A percentile compares a stretch with the other conserved stretches of the same genome.
phyloP scores from a whole-genome alignment of 2,797 vertebrate genomes.

The Melanotaenia trifasciata region DNA sequence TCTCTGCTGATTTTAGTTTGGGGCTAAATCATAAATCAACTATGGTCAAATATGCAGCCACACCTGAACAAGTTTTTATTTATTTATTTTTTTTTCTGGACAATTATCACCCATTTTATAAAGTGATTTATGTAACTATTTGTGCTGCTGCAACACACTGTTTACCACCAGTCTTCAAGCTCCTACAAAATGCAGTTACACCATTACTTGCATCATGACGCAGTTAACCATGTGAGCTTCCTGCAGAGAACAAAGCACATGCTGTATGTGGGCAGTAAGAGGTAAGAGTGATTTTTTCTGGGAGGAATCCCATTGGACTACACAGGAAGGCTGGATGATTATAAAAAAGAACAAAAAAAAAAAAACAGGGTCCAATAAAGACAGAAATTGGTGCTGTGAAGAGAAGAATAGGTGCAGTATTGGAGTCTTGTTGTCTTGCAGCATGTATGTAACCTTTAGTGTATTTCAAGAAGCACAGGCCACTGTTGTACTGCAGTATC shows the following conservation, averaged over 20 bases:
- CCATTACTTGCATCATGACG: not conserved
- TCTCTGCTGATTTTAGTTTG: slow-evolving; percentile 12
- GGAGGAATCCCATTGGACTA: slow-evolving; percentile 21
- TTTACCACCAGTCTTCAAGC: slow-evolving; percentile 14
- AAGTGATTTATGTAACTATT: slow-evolving; percentile 24
- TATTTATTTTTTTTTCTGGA: slow-evolving; percentile 5
- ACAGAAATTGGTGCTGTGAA: slow-evolving; percentile 26
- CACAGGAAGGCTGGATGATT: slow-evolving; percentile 19
- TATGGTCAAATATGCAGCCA: not conserved
- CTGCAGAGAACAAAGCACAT: not conserved
- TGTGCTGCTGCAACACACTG: slow-evolving; percentile 11
- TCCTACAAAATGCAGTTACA: slow-evolving; percentile 7
- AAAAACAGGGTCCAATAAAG: slow-evolving; percentile 25
- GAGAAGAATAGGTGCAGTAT: slow-evolving; percentile 1
- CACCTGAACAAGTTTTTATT: not conserved
- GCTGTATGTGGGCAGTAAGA: slow-evolving; percentile 8
- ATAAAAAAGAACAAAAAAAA: not conserved
- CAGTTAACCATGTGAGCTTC: not conserved
- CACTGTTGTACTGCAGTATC: slow-evolving; percentile 1
- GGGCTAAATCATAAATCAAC: slow-evolving; percentile 2
- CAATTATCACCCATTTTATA: slow-evolving; percentile 22
- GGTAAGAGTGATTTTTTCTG: slow-evolving; percentile 27
- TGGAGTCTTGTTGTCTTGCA: not conserved
- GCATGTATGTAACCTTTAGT: slow-evolving; percentile 5
- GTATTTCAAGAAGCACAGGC: not conserved